Percentiles rank a stretch among this genome's conserved stretches.
These are phyloP conservation scores for Cydia pomonella DNA, from an alignment of 1,140 invertebrate species.

Conservation along the genomic window DNA sequence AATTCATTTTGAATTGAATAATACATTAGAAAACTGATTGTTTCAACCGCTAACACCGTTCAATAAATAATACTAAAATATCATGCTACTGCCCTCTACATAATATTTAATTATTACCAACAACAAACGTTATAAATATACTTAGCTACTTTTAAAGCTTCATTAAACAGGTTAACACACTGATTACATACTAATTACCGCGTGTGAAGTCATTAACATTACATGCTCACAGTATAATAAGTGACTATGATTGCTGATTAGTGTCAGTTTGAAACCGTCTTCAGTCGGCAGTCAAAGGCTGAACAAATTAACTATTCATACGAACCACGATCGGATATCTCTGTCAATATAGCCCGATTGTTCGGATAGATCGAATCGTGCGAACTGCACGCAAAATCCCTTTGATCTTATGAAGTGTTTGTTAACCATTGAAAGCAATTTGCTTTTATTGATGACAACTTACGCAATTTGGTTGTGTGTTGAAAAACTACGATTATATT, in stretches of 20 bases:
- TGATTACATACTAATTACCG: background rate
- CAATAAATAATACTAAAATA: too few relatives aligned
- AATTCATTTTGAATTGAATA: too few relatives aligned
- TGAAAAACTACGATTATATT: slow-evolving; percentile 13
- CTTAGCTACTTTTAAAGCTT: slow-evolving; percentile 3
- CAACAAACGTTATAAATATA: background rate
- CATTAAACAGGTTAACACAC: background rate
- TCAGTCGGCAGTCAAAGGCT: slow-evolving; percentile 13
- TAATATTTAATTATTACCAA: too few relatives aligned
- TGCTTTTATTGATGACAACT: slow-evolving; percentile 60
- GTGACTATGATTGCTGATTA: slow-evolving; percentile 44
- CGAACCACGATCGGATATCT: slow-evolving; percentile 36
- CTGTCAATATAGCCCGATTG: slow-evolving; percentile 42
- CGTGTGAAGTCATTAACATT: slow-evolving; percentile 36
- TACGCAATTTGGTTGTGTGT: slow-evolving; percentile 52
- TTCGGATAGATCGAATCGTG: slow-evolving; percentile 43
- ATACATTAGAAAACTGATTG: too few relatives aligned
- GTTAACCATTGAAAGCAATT: slow-evolving; percentile 59
- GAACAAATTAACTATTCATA: slow-evolving; percentile 37
- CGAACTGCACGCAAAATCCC: slow-evolving; percentile 44
- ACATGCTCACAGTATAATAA: slow-evolving; percentile 30
- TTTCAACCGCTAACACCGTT: too few relatives aligned
- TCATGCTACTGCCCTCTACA: too few relatives aligned
- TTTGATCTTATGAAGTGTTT: slow-evolving; percentile 48
- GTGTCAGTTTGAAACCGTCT: slow-evolving; percentile 35